Evolutionary conservation across 2,888 invertebrate species (phyloP).

Genomic region (Lithophane socia): DNA sequence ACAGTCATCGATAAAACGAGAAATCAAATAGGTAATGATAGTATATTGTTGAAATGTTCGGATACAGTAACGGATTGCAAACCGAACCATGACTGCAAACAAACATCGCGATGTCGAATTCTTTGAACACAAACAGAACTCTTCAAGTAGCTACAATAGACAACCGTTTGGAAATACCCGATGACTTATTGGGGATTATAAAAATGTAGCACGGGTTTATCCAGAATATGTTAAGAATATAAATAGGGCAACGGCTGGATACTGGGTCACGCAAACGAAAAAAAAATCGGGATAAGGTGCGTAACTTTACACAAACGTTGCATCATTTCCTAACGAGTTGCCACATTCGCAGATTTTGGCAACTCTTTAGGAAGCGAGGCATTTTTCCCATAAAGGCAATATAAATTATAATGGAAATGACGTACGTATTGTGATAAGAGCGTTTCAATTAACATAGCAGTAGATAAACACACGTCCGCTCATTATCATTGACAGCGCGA

Average conservation of each 20-base stretch:
- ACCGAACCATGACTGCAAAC: constrained; percentile 33
- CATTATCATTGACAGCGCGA: constrained; percentile 51
- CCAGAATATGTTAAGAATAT: constrained; percentile 36
- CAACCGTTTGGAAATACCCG: constrained; percentile 37
- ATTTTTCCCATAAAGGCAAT: constrained; percentile 15
- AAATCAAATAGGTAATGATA: constrained; percentile 2
- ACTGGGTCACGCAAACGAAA: constrained; percentile 23
- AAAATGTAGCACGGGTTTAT: constrained; percentile 40
- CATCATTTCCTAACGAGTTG: neutral
- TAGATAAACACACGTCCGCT: constrained; percentile 54
- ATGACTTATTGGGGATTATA: constrained; percentile 14
- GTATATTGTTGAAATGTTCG: neutral
- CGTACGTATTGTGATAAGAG: constrained; percentile 42
- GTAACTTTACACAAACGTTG: constrained; percentile 15
- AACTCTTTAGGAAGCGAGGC: constrained; percentile 12
- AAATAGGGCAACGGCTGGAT: constrained; percentile 32
- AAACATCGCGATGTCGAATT: constrained; percentile 24
- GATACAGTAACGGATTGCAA: constrained; percentile 34
- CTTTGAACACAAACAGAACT: constrained; percentile 25
- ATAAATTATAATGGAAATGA: constrained; percentile 35
- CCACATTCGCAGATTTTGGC: constrained; percentile 46
- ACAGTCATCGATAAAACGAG: constrained; percentile 5
- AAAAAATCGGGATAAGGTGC: constrained; percentile 24
- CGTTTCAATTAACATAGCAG: constrained; percentile 56
- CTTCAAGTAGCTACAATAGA: constrained; percentile 4